These are phyloP conservation scores for Drosophila kepulauana DNA, from an alignment of 1,140 invertebrate species.

Conservation along the genomic window DNA sequence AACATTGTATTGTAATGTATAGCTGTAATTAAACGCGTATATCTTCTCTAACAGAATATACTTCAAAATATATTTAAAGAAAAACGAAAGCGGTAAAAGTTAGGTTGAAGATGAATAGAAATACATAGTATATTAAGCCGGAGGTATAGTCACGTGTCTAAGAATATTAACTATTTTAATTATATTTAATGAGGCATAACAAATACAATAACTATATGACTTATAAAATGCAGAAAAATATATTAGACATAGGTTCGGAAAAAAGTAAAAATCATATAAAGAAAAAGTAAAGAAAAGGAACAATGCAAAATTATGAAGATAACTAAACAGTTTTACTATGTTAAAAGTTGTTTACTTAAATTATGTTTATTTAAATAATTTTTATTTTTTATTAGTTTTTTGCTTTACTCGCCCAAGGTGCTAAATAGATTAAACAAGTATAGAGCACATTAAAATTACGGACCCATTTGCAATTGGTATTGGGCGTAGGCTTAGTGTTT, in stretches of 20 bases:
- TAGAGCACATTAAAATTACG: not conserved
- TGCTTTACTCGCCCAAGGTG: conserved; percentile 52
- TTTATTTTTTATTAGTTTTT: not conserved
- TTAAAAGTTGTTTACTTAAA: conserved; percentile 21
- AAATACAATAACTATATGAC: conserved; percentile 69
- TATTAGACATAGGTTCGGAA: conserved; percentile 13
- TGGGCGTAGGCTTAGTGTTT: not conserved
- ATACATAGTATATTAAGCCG: conserved; percentile 67
- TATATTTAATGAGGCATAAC: conserved; percentile 70
- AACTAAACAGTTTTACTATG: conserved; percentile 35
- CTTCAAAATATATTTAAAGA: conserved; percentile 65
- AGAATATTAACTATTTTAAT: conserved; percentile 77
- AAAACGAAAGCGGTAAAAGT: conserved; percentile 65
- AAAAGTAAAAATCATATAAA: conserved; percentile 24
- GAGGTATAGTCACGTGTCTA: conserved; percentile 42
- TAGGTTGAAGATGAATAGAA: conserved; percentile 77
- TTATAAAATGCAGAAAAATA: conserved; percentile 27
- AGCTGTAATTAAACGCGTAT: not conserved
- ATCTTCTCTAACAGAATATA: conserved; percentile 43
- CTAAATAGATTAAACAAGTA: conserved; percentile 55
- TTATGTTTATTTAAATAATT: conserved; percentile 23
- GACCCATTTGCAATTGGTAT: conserved; percentile 9
- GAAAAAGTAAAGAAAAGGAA: conserved; percentile 37
- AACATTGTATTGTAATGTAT: no score
- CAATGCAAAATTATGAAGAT: conserved; percentile 46